Conservation (phyloP, 1,140 invertebrate genomes). For the Camponotus pennsylvanicus region DNA sequence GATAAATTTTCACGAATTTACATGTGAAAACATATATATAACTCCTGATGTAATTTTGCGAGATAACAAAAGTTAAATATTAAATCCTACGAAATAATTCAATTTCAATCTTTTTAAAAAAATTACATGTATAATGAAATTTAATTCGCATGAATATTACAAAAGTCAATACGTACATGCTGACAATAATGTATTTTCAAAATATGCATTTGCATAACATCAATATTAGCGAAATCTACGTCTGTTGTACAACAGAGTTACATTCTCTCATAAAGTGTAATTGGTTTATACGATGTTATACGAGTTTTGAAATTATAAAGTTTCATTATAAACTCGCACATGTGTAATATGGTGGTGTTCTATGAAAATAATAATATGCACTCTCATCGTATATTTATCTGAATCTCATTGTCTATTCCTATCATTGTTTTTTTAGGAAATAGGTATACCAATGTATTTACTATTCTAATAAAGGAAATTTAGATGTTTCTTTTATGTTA, state of each 20-base stretch:
- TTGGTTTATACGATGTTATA: not conserved
- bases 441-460: not conserved
- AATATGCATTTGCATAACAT: slow-evolving; percentile 18
- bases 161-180: not conserved
- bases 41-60: not conserved
- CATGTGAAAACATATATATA: not conserved
- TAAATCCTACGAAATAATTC: slow-evolving; percentile 21
- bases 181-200: not conserved
- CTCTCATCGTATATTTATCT: not conserved
- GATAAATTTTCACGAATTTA: slow-evolving; percentile 16
- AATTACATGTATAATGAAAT: not conserved
- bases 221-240: not conserved
- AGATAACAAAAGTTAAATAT: not conserved
- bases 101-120: not conserved
- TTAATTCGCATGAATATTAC: not conserved
- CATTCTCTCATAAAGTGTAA: not conserved
- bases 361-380: not conserved
- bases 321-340: slow-evolving; percentile 27
- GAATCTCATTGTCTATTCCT: not conserved
- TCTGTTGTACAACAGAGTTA: not conserved
- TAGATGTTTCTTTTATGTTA: not conserved
- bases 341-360: not conserved
- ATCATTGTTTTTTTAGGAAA: not conserved
- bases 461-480: not conserved
- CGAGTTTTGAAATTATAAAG: slow-evolving; percentile 26